Percentiles rank a stretch among this genome's conserved stretches.
Evolutionary conservation across 2,113 vertebrate species (phyloP).

Genomic region (Pteronura brasiliensis): DNA sequence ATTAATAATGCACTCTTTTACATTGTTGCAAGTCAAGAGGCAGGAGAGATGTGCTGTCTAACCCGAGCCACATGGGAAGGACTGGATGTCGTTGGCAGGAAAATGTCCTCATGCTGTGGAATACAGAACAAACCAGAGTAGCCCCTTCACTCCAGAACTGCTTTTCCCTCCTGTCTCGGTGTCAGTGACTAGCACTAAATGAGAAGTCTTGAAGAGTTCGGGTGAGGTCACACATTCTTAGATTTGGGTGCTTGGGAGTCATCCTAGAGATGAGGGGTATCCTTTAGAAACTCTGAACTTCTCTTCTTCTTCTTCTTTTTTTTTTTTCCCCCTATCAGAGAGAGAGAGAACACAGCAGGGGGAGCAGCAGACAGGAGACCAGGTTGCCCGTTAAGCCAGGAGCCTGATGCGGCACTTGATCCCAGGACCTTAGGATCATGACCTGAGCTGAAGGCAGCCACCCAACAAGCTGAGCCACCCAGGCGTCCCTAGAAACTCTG

Average conservation of each 20-base stretch:
- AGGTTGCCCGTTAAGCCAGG: too few species aligned
- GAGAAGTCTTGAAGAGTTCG: neutral
- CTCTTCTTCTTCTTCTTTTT: neutral
- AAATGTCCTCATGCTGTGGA: neutral
- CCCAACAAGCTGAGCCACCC: too few species aligned
- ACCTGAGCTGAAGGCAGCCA: too few species aligned
- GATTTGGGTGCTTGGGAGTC: neutral
- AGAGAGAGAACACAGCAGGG: too few species aligned
- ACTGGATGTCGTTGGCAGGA: accelerated
- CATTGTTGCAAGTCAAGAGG: neutral
- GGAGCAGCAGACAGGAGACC: too few species aligned
- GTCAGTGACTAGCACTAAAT: neutral
- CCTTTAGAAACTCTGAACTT: neutral
- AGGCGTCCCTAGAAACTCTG: neutral
- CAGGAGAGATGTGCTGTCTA: neutral
- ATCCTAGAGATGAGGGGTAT: neutral
- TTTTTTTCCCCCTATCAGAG: too few species aligned
- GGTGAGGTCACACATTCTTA: neutral
- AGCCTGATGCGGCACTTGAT: too few species aligned
- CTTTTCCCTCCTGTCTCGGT: neutral
- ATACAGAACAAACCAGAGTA: neutral
- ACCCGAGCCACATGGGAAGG: accelerated
- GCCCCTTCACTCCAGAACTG: neutral
- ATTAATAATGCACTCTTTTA: neutral
- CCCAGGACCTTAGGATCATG: too few species aligned